phyloP scores from a whole-genome alignment of 2,113 vertebrate genomes.

The Pluvianellus socialis region DNA sequence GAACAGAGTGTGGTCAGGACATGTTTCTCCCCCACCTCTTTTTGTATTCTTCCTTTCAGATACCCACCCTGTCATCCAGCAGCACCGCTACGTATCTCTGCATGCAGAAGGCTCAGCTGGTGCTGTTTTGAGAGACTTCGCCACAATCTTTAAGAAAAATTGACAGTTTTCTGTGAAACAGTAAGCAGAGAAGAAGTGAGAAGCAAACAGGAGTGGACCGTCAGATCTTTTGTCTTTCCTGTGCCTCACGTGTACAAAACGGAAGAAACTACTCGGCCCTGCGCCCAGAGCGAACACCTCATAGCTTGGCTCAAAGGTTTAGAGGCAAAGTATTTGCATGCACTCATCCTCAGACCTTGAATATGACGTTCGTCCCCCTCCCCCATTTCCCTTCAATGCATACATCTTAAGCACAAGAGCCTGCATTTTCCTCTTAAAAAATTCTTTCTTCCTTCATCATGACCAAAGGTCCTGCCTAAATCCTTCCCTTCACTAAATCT shows the following conservation, averaged over 20 bases:
- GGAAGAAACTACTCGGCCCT: neutral
- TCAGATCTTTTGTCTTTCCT: neutral
- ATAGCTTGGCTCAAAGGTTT: neutral
- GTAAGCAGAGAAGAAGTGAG: neutral
- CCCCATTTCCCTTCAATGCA: neutral
- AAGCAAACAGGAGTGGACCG: neutral
- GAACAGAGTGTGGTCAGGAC: neutral
- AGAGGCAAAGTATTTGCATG: neutral
- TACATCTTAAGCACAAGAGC: neutral
- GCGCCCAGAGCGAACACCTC: neutral
- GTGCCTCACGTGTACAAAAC: neutral
- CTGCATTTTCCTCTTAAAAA: neutral
- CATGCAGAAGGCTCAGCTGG: neutral
- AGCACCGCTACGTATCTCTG: neutral
- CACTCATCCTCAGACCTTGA: neutral
- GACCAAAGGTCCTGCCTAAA: neutral
- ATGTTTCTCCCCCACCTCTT: neutral
- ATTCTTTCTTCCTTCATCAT: fast-evolving
- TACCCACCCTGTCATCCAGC: neutral
- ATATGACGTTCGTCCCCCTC: neutral
- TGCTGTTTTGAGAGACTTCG: neutral
- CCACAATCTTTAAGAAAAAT: neutral
- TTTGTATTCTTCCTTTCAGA: neutral
- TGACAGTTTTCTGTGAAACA: neutral
- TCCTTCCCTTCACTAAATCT: neutral